These are phyloP conservation scores for Himalopsyche kuldschensis DNA, from an alignment of 2,888 invertebrate genomes.

Conservation along the genomic window DNA sequence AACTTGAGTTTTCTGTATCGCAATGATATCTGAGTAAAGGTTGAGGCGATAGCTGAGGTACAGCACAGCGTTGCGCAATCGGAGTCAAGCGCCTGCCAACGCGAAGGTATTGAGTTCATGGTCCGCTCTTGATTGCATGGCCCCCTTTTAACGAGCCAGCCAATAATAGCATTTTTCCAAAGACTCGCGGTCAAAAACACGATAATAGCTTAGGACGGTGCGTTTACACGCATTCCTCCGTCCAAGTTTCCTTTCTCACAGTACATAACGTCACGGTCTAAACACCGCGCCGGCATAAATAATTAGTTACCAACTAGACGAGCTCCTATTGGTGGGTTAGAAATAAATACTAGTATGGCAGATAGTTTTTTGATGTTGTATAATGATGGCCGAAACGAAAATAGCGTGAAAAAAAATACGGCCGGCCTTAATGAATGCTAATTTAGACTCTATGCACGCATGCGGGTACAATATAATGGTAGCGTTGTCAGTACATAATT, in stretches of 20 bases:
- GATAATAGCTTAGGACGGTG: conserved; percentile 16
- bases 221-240: conserved; percentile 21
- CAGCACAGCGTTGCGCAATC: background rate
- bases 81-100: background rate
- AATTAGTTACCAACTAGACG: background rate
- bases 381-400: background rate
- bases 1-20: background rate
- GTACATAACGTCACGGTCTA: conserved; percentile 19
- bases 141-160: conserved; percentile 24
- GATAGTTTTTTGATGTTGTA: background rate
- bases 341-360: background rate
- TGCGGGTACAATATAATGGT: background rate
- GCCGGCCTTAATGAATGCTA: background rate
- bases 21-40: background rate
- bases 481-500: too few species aligned
- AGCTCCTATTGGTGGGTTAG: background rate
- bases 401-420: background rate
- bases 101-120: conserved; percentile 22
- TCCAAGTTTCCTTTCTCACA: conserved; percentile 30
- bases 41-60: background rate
- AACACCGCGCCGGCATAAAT: conserved; percentile 16
- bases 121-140: conserved; percentile 29
- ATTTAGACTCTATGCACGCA: background rate
- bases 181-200: background rate
- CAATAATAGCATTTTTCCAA: conserved; percentile 14